phyloP scores from a whole-genome alignment of 2,888 invertebrate genomes.

The Drosophila anceps region DNA sequence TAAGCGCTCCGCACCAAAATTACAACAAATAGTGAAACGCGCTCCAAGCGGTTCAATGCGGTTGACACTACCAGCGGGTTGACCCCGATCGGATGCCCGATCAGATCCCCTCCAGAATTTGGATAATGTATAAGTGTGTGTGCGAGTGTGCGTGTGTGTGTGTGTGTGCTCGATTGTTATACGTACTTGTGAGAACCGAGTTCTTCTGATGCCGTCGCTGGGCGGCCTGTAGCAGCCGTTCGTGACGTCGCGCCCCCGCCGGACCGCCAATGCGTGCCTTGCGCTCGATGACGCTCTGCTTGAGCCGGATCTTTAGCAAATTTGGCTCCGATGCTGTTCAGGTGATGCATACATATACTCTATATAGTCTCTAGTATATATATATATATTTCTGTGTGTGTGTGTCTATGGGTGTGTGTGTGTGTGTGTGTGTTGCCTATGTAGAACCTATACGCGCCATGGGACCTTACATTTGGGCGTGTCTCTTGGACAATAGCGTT shows the following conservation, averaged over 20 bases:
- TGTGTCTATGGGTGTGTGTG: constrained; percentile 2
- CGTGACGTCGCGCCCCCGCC: constrained; percentile 92
- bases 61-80: constrained; percentile 31
- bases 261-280: constrained; percentile 94
- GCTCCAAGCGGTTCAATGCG: constrained; percentile 44
- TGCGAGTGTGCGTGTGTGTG: constrained; percentile 21
- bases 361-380: background rate
- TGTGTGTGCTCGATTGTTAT: constrained; percentile 43
- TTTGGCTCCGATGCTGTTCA: constrained; percentile 97
- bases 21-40: constrained; percentile 18
- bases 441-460: background rate
- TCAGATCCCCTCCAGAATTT: constrained; percentile 13
- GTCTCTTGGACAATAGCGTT: constrained; percentile 9
- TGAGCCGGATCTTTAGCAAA: constrained; percentile 96
- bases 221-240: constrained; percentile 89
- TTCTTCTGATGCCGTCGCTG: constrained; percentile 86
- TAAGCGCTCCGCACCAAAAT: constrained; percentile 4
- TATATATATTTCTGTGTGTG: constrained; percentile 6
- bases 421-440: constrained; percentile 1
- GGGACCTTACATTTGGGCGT: background rate
- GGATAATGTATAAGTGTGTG: constrained; percentile 2
- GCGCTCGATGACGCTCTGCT: constrained; percentile 97
- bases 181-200: constrained; percentile 85
- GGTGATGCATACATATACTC: constrained; percentile 21
- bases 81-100: constrained; percentile 4